Evolutionary conservation across 37 sponge, comb jelly and placozoan genomes (phyloP), one percentile per base, ranked within the genome.

Genomic region (Crambe crambe): DNA sequence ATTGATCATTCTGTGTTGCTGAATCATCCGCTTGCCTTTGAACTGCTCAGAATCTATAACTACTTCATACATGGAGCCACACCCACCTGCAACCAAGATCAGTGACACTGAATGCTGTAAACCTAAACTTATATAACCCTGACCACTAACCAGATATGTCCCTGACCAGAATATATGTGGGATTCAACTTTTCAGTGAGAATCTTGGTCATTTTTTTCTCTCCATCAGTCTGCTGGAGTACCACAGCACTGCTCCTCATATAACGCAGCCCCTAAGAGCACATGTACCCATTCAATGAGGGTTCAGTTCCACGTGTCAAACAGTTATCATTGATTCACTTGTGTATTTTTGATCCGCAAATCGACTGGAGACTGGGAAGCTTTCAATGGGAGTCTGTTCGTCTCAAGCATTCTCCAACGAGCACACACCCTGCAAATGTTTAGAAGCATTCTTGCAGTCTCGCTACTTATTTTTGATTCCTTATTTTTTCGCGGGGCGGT

Each of bases 1-100:
- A 42, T 92, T 92, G 32, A 92, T 88, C 77, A 92, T 79, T 41
- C 72, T 61, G 70, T 92, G 92, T 41, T 92, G 92, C 76, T 92
- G 80, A 12, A 92, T 32, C 0, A 70, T n/a, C 65, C 85, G 40
- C 61, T 87, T 87, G 26, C 89, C 92, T 61, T 65, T 74, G 66
- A 92, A 92, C 60, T 40, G 29, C 37, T 83, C 81, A 0, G 80
- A 72, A n/a, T 84, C 85, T 40, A 92, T 79, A 23, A 22, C 26
- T 20, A 92, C 80, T 31, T 79, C 77, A 70, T 80, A 92, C 85
- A 84, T 84, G 9, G 88, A 80, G n/a, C 92, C 89, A 84, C 92
- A 92, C 26, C 89, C 89, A 40, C 89, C 92, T 92, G 57, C 6
- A 9, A 2, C 42, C 58, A 80, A 21, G 61, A 26, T n/a, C 25